A percentile compares a stretch with the other conserved stretches of the same genome.
These are phyloP conservation scores for Oligia latruncula DNA, from an alignment of 2,888 invertebrate genomes.

Conservation along the genomic window DNA sequence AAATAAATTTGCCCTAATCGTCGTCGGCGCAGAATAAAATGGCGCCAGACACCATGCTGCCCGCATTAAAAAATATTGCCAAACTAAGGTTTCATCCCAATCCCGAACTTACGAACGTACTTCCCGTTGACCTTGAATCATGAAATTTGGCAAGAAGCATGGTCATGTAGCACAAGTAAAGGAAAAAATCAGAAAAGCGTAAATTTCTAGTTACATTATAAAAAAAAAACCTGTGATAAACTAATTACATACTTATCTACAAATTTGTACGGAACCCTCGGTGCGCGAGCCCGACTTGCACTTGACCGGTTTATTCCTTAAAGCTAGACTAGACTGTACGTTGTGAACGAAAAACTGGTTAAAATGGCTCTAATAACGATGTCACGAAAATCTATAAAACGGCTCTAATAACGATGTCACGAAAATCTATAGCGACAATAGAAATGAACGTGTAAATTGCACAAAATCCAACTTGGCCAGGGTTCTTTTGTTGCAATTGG, in stretches of 20 bases:
- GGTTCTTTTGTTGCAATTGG: no score
- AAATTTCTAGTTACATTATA: no score
- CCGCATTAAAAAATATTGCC: neutral
- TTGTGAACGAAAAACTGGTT: neutral
- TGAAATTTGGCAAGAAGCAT: no score
- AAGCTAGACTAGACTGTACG: neutral
- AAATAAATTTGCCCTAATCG: neutral
- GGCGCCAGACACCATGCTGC: neutral
- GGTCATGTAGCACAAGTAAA: no score
- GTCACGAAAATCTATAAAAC: neutral
- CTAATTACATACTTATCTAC: no score
- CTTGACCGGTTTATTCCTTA: no score
- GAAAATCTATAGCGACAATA: neutral
- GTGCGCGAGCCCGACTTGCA: no score
- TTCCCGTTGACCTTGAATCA: no score
- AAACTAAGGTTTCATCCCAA: neutral
- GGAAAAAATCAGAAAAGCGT: no score
- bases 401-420: neutral
- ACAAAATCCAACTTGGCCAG: neutral
- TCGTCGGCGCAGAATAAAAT: neutral
- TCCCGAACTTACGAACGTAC: neutral
- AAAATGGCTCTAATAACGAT: neutral
- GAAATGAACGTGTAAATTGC: neutral
- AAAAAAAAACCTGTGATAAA: no score
- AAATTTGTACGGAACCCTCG: no score